Evolutionary conservation across 2,113 vertebrate species (phyloP), one percentile per base, ranked within the genome.

Genomic region (Poeciliopsis prolifica): DNA sequence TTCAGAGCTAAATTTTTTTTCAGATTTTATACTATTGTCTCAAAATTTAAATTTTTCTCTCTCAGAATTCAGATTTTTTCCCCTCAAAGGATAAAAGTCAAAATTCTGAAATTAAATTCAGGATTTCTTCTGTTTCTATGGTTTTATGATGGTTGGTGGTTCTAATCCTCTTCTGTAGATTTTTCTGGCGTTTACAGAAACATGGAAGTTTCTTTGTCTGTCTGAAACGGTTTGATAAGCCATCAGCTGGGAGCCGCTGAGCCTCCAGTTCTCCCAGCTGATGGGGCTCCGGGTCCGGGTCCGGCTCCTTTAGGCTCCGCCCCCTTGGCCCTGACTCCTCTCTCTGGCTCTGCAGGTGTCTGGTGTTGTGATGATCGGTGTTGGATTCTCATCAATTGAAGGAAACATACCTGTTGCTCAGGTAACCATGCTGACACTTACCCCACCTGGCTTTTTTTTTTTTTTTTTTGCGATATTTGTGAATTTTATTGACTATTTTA

Each of bases 301-400:
- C 29, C 29, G 29, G 3, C 29, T 29, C 29, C 29, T 61, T 72
- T 66, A 80, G 28, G 61, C 61, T 65, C 68, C 65, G 48, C 61
- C n/a, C 35, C 19, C n/a, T 61, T 29, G 15, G 14, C 14, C 40
- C 3, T 58, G 12, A 54, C 58, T 75, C 22, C 58, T 74, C 19
- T 3, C 68, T 58, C 1, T 70, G 13, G n/a, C 58, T 61, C 79
- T 61, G n/a, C 84, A 92, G 91, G 82, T 84, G 63, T 91, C 89
- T 3, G 91, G 91, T 0, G 22, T 91, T 28, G 82, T 92, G 75
- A 90, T 92, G 91, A 87, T 91, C 0, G 89, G 79, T 0, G 89
- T 87, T 1, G 91, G 89, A 0, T 91, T 91, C 35, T 84, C 85
- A 48, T 70, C 85, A 61, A 82, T 83, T 4, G 84, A 91, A 0